These are phyloP conservation scores for Spinus pinus DNA, from an alignment of 2,797 vertebrate genomes.

Conservation along the genomic window DNA sequence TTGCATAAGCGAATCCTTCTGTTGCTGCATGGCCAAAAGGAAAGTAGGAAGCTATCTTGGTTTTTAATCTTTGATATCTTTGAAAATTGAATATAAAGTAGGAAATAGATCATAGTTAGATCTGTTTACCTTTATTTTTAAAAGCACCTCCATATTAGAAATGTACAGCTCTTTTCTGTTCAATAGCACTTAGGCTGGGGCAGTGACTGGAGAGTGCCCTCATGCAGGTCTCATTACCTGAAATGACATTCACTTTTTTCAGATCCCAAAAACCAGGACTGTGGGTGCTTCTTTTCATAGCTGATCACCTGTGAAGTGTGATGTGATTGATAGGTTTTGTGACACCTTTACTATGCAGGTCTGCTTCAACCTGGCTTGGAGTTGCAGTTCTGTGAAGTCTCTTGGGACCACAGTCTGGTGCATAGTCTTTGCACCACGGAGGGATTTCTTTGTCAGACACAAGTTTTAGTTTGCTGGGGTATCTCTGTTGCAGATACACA, in stretches of 20 bases:
- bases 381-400: not conserved
- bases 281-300: not conserved
- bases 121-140: not conserved
- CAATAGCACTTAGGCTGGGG: not conserved
- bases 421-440: not conserved
- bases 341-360: not conserved
- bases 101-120: not conserved
- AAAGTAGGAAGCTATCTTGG: not conserved
- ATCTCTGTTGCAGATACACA: not conserved
- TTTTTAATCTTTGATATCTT: not conserved
- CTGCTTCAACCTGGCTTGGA: not conserved
- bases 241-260: not conserved
- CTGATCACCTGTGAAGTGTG: not conserved
- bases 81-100: not conserved
- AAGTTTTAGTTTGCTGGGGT: not conserved
- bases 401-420: not conserved
- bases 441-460: not conserved
- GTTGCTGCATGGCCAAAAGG: not conserved
- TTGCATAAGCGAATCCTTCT: fast-evolving
- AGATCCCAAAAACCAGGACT: fast-evolving
- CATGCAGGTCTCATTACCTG: not conserved
- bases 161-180: not conserved
- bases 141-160: not conserved
- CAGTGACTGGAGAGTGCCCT: not conserved
- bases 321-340: not conserved